Evolutionary conservation across 2,113 vertebrate species (phyloP).

Genomic region (Bettongia penicillata): DNA sequence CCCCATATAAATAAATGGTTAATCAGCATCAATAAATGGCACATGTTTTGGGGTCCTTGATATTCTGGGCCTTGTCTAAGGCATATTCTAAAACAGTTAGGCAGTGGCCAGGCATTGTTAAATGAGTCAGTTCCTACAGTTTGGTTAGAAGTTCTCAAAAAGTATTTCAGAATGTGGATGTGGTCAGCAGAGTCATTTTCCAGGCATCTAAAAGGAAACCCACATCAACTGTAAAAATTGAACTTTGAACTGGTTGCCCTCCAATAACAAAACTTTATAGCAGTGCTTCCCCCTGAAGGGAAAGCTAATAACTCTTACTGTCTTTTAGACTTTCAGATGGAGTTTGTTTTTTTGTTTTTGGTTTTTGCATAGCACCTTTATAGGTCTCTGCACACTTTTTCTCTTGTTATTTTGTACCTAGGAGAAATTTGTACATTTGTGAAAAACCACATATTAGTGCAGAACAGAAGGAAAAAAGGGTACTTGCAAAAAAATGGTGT

Average conservation of each 20-base stretch:
- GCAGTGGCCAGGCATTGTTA: constrained; percentile 83
- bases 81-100: constrained; percentile 81
- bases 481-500: neutral
- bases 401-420: neutral
- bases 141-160: constrained; percentile 90
- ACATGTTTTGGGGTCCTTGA: constrained; percentile 59
- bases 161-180: constrained; percentile 94
- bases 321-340: constrained; percentile 28
- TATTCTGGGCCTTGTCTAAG: constrained; percentile 72
- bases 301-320: constrained; percentile 31
- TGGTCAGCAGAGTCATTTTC: constrained; percentile 98
- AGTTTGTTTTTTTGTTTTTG: constrained; percentile 17
- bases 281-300: constrained; percentile 65
- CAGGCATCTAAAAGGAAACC: constrained; percentile 98
- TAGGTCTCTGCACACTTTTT: neutral
- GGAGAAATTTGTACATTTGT: constrained; percentile 27
- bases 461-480: constrained; percentile 19
- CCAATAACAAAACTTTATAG: constrained; percentile 80
- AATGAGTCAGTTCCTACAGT: constrained; percentile 97
- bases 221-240: constrained; percentile 97
- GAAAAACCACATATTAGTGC: neutral
- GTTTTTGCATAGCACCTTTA: neutral
- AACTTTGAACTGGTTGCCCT: constrained; percentile 84
- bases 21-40: constrained; percentile 19
- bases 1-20: constrained; percentile 36